Evolutionary conservation across 2,113 vertebrate species (phyloP), one percentile per base, ranked within the genome.

Genomic region (Willisornis vidua): DNA sequence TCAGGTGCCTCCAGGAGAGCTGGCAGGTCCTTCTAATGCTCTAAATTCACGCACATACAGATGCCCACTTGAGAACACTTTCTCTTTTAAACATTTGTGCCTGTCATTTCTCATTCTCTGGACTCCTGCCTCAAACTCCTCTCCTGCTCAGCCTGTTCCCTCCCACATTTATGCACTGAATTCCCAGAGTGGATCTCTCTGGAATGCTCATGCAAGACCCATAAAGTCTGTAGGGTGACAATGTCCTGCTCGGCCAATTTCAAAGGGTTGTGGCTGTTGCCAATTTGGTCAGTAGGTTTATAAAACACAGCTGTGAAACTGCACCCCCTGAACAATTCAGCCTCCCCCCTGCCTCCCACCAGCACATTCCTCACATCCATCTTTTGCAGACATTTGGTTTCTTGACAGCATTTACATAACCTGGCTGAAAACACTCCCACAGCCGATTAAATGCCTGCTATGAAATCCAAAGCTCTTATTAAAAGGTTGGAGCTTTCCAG

Each of bases 371-470:
- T 90, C 31, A 52, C 63, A 78, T 23, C 48, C 35, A n/a, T 90
- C 79, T n/a, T 85, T 75, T 45, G 39, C 71, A 95, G 82, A 52
- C 78, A 8, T 49, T 83, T 35, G 75, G 33, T 88, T 92, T 76
- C 94, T 90, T 61, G 91, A 66, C 93, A 92, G 89, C 76, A n/a
- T 95, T 96, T 88, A 68, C 63, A 85, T 77, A 88, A 94, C 94
- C 93, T 88, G 93, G 83, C 80, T 87, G 86, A 22, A 95, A 95
- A 90, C 83, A 4, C 79, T 70, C 89, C 89, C 83, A 20, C 86
- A 68, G 86, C 79, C 4, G 8, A 92, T 90, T 77, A 86, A 83
- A 92, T 3, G 87, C 72, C 71, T 86, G 91, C 86, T 70, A 3
- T 37, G 91, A 67, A 79, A 83, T 54, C 83, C 93, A 83, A 70